Evolutionary conservation across 92 coral and sea anemone genomes (phyloP), one percentile per base, ranked within the genome.

Genomic region (Porites lobata): DNA sequence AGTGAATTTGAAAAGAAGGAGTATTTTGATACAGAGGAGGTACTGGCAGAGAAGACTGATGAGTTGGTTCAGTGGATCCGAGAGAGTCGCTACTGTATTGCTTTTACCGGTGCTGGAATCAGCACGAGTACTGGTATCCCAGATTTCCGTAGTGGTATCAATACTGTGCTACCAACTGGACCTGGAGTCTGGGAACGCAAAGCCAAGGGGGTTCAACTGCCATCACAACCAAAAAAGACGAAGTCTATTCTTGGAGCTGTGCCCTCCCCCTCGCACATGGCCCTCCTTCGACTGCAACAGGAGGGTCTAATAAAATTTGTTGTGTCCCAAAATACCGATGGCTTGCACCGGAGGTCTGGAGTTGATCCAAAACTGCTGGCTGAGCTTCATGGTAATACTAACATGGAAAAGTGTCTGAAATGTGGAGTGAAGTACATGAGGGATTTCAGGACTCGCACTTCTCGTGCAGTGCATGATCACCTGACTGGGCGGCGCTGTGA

Each of bases 61-160:
- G 51, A 68, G 4, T 92, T 94, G 22, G 77, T 85, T 19, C 21
- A 76, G 52, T 94, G 96, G 96, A 86, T 94, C 10, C 69, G 75
- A 32, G 90, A 92, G 32, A 94, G 96, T 79, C 85, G 85, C 6
- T 88, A 94, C 73, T 94, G 94, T 47, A 86, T 94, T 47, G 90
- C 86, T 14, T 94, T 94, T 61, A 94, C 96, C 13, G 96, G 96
- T 1, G 96, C 96, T 7, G 96, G 96, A 10, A 86, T 94, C 18
- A 94, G 47, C 47, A 38, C 47, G 5, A 38, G 47, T 4, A 38
- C 47, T 38, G 47, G 47, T 38, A 38, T 38, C 62, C 90, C 91
- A 47, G 96, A 94, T 77, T 94, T 92, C 66, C 78, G 96, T 13
- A 88, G 93, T 74, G 96, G 96, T 17, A 76, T 94, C 87, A 86